A percentile compares a stretch with the other conserved stretches of the same genome.
Evolutionary conservation across 2,113 vertebrate species (phyloP).

Genomic region (Hemiprocne comata): DNA sequence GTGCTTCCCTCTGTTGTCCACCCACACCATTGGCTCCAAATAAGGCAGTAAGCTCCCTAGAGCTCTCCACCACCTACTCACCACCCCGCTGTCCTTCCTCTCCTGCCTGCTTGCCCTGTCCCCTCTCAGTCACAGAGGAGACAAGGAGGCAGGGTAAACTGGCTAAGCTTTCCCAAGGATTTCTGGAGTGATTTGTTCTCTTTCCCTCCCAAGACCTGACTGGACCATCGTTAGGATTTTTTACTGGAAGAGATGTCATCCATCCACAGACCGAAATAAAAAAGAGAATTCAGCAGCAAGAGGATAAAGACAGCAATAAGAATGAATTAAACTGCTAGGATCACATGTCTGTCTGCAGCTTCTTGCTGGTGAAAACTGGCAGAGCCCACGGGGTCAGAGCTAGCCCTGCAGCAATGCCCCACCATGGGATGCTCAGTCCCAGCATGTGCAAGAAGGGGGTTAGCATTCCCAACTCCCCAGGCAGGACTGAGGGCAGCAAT

Average conservation of each 20-base stretch:
- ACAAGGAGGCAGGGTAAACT: not conserved
- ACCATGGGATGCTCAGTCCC: not conserved
- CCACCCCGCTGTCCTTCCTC: conserved; percentile 20
- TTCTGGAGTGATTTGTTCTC: not conserved
- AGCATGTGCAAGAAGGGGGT: not conserved
- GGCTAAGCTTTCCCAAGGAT: not conserved
- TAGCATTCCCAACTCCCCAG: not conserved
- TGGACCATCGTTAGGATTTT: not conserved
- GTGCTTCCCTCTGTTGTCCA: not conserved
- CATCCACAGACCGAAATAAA: not conserved
- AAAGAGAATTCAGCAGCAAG: not conserved
- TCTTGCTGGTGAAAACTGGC: not conserved
- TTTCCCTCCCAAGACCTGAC: not conserved
- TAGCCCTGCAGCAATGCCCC: not conserved
- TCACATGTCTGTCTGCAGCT: not conserved
- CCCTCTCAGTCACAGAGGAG: not conserved
- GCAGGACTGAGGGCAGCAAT: not conserved
- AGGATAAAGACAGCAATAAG: not conserved
- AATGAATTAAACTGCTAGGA: not conserved
- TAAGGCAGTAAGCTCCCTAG: not conserved
- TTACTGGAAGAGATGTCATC: not conserved
- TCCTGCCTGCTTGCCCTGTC: not conserved
- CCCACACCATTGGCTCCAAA: not conserved
- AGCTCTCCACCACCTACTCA: conserved; percentile 20
- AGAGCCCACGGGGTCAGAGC: not conserved